phyloP scores from a whole-genome alignment of 2,797 vertebrate species.

The Tragopan temminckii region DNA sequence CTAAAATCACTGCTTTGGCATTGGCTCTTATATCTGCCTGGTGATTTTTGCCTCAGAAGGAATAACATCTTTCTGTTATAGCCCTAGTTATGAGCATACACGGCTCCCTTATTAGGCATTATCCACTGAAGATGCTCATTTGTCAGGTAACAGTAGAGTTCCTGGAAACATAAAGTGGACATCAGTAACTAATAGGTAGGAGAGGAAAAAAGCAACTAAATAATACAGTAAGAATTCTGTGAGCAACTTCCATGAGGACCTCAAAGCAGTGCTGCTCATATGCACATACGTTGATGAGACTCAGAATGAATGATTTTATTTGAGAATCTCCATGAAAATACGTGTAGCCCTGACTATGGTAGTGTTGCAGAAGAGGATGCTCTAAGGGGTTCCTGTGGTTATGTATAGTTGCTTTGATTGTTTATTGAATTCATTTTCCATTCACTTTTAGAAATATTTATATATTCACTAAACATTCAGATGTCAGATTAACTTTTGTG shows the following conservation, averaged over 20 bases:
- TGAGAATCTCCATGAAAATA: not conserved
- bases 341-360: rapidly evolving
- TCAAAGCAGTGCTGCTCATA: not conserved
- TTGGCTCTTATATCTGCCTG: not conserved
- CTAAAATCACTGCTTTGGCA: not conserved
- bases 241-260: not conserved
- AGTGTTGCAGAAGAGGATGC: not conserved
- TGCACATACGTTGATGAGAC: not conserved
- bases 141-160: not conserved
- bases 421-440: not conserved
- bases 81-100: too few relatives aligned
- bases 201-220: not conserved
- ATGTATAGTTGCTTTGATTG: not conserved
- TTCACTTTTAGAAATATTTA: not conserved
- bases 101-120: not conserved
- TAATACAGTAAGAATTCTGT: not conserved
- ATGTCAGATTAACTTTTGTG: not conserved
- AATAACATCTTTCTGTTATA: not conserved
- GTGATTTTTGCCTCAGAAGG: not conserved
- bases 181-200: not conserved
- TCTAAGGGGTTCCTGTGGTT: not conserved
- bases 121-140: not conserved
- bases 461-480: not conserved
- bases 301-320: not conserved
- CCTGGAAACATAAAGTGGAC: not conserved